These are phyloP conservation scores for Drosophila prosaltans DNA, from an alignment of 1,140 invertebrate genomes.

Conservation along the genomic window DNA sequence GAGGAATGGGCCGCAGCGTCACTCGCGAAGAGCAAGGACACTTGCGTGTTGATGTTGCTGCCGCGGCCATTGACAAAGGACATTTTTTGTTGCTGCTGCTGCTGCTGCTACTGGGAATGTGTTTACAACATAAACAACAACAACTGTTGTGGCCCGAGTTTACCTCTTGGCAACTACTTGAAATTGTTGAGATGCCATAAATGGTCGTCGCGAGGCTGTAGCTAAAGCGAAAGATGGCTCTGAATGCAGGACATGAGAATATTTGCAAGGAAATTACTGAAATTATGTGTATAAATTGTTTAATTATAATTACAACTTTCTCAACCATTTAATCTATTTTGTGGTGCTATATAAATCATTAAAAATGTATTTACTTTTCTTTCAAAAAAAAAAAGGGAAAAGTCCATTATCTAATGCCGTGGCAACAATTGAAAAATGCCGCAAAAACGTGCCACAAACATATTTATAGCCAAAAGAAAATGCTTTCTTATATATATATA, in stretches of 20 bases:
- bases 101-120: conserved; percentile 57
- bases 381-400: background rate
- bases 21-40: conserved; percentile 14
- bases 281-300: conserved; percentile 68
- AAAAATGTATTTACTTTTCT: conserved; percentile 16
- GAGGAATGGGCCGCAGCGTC: background rate
- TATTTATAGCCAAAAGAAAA: conserved; percentile 24
- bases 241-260: conserved; percentile 30
- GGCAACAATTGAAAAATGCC: conserved; percentile 53
- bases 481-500: conserved; percentile 22
- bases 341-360: background rate
- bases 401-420: conserved; percentile 21
- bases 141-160: conserved; percentile 43
- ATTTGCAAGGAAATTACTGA: conserved; percentile 39
- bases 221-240: too few relatives aligned
- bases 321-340: background rate
- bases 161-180: conserved; percentile 66
- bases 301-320: conserved; percentile 43
- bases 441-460: conserved; percentile 42
- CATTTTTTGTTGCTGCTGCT: conserved; percentile 44
- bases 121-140: conserved; percentile 67
- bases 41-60: conserved; percentile 34
- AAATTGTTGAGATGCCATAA: conserved; percentile 77
- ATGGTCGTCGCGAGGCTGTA: conserved; percentile 35
- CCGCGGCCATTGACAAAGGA: conserved; percentile 60